phyloP scores from a whole-genome alignment of 23 tunicate genomes.

The Trididemnum nubilum region DNA sequence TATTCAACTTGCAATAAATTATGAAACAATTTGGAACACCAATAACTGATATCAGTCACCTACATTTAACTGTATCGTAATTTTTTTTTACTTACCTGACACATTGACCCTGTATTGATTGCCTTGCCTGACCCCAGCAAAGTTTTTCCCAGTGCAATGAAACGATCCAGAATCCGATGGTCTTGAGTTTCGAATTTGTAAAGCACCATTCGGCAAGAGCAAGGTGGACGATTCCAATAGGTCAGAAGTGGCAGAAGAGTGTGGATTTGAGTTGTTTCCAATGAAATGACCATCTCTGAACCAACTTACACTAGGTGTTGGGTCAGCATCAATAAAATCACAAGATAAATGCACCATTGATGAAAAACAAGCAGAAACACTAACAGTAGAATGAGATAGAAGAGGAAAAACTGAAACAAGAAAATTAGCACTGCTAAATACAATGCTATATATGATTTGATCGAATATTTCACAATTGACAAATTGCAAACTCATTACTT shows the following conservation, averaged over 20 bases:
- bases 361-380: background rate
- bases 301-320: slow-evolving; percentile 1
- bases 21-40: no score
- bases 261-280: background rate
- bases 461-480: no score
- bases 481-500: no score
- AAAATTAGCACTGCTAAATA: no score
- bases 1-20: no score
- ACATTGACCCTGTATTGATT: background rate
- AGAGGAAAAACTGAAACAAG: no score
- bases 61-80: no score
- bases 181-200: background rate
- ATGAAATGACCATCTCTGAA: background rate
- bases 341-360: background rate
- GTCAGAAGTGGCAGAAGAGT: background rate
- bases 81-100: no score
- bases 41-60: no score
- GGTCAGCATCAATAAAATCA: background rate
- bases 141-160: background rate
- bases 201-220: background rate
- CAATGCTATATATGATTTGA: no score
- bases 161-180: background rate
- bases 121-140: background rate
- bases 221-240: background rate
- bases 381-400: no score